phyloP scores from a whole-genome alignment of 2,888 invertebrate species.

The Lysandra coridon region DNA sequence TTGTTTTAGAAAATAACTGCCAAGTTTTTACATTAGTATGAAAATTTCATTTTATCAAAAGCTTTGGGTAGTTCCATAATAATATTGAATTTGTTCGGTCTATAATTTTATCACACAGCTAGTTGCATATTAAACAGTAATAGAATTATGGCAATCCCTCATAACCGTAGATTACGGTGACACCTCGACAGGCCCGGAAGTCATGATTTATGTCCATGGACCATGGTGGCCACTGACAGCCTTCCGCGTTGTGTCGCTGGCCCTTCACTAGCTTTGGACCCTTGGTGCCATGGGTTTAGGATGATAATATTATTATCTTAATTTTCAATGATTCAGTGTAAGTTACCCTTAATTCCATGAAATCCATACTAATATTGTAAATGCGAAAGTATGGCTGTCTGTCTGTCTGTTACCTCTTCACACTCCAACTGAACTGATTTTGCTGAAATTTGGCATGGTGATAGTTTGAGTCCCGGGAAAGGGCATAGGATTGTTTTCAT shows the following conservation, averaged over 20 bases:
- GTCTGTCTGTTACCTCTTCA: no score
- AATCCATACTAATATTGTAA: neutral
- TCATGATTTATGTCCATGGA: constrained; percentile 23
- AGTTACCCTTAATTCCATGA: neutral
- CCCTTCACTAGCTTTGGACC: neutral
- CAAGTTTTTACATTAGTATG: neutral
- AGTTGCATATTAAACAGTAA: constrained; percentile 10
- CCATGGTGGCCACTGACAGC: constrained; percentile 6
- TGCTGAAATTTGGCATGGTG: no score
- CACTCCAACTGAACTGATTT: no score
- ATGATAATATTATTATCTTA: neutral
- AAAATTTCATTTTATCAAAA: neutral
- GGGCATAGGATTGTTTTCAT: no score
- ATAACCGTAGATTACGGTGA: constrained; percentile 6
- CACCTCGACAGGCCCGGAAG: constrained; percentile 24
- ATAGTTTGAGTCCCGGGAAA: no score
- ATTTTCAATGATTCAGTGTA: neutral
- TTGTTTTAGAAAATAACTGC: neutral
- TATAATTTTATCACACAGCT: neutral
- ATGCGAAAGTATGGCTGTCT: no score
- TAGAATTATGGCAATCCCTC: constrained; percentile 11
- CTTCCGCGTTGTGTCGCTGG: constrained; percentile 26
- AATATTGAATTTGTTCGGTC: neutral
- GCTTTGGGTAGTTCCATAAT: neutral
- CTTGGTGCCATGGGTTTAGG: neutral